Conservation (phyloP, 1,140 invertebrate species). For the Pogonus chalceus region DNA sequence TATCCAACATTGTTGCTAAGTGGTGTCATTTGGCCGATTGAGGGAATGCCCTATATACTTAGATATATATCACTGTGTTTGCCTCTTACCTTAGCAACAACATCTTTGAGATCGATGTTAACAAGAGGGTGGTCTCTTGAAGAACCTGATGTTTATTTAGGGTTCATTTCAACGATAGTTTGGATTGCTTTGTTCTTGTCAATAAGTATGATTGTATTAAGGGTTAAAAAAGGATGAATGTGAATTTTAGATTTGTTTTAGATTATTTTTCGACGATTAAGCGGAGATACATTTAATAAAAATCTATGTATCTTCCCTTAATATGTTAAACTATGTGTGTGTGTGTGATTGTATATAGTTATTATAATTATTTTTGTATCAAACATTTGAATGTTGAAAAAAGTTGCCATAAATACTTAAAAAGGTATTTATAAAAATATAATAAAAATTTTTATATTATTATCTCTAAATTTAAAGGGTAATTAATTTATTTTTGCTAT, state of each 20-base stretch:
- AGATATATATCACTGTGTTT: conserved; percentile 73
- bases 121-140: conserved; percentile 80
- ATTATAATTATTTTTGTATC: conserved; percentile 1
- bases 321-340: background rate
- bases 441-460: too few relatives aligned
- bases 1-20: conserved; percentile 86
- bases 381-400: background rate
- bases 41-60: conserved; percentile 78
- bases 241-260: background rate
- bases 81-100: conserved; percentile 84
- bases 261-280: background rate
- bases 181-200: conserved; percentile 84
- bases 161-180: conserved; percentile 74
- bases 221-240: conserved; percentile 60
- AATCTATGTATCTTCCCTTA: background rate
- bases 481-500: too few relatives aligned
- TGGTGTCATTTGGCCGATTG: conserved; percentile 82
- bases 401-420: background rate
- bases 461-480: too few relatives aligned
- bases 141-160: conserved; percentile 76
- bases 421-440: background rate
- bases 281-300: background rate
- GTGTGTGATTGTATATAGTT: conserved; percentile 6
- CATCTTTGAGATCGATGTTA: conserved; percentile 77
- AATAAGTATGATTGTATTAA: conserved; percentile 68